phyloP scores from a whole-genome alignment of 2,113 vertebrate species.

The Dolichotis patagonum region DNA sequence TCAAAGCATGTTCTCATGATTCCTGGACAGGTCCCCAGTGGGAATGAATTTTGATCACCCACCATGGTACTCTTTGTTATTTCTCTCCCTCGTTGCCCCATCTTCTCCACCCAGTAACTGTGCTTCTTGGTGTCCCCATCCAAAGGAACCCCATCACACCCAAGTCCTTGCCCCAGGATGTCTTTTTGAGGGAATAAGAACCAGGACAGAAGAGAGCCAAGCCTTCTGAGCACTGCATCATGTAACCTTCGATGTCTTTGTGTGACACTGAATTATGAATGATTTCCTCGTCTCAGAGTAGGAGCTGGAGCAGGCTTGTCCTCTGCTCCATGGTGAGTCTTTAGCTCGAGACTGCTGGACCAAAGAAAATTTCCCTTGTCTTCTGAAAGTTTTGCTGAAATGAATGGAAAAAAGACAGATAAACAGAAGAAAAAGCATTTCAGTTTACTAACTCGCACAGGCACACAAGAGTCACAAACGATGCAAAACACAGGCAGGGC shows the following conservation, averaged over 20 bases:
- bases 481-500: background rate
- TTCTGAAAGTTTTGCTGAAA: background rate
- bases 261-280: background rate
- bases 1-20: background rate
- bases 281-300: background rate
- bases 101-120: background rate
- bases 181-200: background rate
- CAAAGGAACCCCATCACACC: no score
- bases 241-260: background rate
- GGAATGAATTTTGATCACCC: background rate
- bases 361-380: no score
- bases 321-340: background rate
- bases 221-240: background rate
- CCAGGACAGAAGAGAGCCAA: background rate
- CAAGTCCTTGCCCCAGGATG: background rate
- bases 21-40: background rate
- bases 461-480: background rate
- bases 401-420: background rate
- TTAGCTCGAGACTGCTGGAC: background rate
- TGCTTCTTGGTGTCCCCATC: background rate
- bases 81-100: background rate
- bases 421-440: no score
- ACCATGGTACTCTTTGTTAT: rapidly evolving
- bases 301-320: background rate
- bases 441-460: background rate